A percentile compares a stretch with the other conserved stretches of the same genome.
Evolutionary conservation across 2,888 invertebrate genomes (phyloP).

Genomic region (Dorcus hopei): DNA sequence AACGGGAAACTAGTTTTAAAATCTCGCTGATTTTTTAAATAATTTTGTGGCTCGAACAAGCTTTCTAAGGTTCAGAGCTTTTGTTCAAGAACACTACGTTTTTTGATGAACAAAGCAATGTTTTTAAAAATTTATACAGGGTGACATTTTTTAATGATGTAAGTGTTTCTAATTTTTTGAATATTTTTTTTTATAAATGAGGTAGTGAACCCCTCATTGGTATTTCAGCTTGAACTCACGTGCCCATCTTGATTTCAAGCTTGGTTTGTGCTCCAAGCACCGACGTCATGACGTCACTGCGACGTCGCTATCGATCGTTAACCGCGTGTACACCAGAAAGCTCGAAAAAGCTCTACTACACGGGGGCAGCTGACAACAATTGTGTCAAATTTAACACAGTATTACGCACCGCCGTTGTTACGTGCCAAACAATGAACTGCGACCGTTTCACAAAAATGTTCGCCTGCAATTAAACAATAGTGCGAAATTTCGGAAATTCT

Average conservation of each 20-base stretch:
- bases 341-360: conserved; percentile 33
- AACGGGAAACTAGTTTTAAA: too few species aligned
- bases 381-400: conserved; percentile 22
- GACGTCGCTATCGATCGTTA: conserved; percentile 48
- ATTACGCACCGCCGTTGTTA: too few species aligned
- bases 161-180: too few species aligned
- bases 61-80: too few species aligned
- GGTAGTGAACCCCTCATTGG: too few species aligned
- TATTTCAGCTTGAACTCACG: neutral
- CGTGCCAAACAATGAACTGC: conserved; percentile 8
- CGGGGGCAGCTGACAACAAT: conserved; percentile 25
- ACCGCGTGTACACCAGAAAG: conserved; percentile 46
- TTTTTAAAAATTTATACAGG: too few species aligned
- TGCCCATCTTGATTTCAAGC: conserved; percentile 19
- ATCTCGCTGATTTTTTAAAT: too few species aligned
- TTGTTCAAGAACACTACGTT: too few species aligned
- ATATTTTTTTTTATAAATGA: too few species aligned
- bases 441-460: conserved; percentile 5
- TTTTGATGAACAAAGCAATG: too few species aligned
- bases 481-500: conserved; percentile 4
- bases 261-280: conserved; percentile 18
- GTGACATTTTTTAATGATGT: too few species aligned
- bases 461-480: conserved; percentile 6
- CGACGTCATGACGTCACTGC: conserved; percentile 47
- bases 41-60: too few species aligned